Percentiles rank a stretch among this genome's conserved stretches.
phyloP scores from a whole-genome alignment of 2,888 invertebrate species.

The Escarpia spicata region DNA sequence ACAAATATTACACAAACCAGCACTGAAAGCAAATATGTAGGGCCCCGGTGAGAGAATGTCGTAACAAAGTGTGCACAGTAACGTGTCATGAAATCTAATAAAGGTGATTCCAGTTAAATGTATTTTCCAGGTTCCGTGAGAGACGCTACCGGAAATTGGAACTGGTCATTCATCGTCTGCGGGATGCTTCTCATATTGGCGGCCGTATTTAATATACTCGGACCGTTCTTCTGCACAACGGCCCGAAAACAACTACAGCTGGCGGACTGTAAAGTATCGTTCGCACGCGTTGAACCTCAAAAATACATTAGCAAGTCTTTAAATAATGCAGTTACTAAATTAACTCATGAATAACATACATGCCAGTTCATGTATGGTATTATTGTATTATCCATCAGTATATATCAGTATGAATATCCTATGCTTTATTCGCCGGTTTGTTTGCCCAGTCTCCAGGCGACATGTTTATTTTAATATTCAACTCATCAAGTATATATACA shows the following conservation, averaged over 20 bases:
- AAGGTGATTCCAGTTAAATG: too few relatives aligned
- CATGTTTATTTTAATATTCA: background rate
- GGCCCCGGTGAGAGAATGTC: too few relatives aligned
- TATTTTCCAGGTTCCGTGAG: background rate
- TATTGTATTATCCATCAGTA: background rate
- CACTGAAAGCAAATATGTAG: too few relatives aligned
- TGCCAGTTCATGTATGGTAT: background rate
- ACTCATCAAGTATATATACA: background rate
- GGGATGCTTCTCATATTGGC: constrained; percentile 19
- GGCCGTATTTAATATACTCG: background rate
- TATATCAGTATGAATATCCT: background rate
- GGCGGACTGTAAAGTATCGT: background rate
- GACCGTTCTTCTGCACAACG: background rate
- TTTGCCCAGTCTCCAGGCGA: background rate
- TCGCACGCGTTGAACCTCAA: background rate
- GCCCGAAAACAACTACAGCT: background rate
- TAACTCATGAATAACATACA: background rate
- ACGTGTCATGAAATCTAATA: too few relatives aligned
- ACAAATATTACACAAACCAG: too few relatives aligned
- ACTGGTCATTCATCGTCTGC: constrained; percentile 3
- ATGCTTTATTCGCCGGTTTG: background rate
- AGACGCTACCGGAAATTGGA: constrained; percentile 18
- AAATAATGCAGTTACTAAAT: background rate
- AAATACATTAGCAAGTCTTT: background rate
- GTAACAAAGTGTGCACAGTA: too few relatives aligned